Evolutionary conservation across 2,888 invertebrate species (phyloP).

Genomic region (Cephalotes varians): DNA sequence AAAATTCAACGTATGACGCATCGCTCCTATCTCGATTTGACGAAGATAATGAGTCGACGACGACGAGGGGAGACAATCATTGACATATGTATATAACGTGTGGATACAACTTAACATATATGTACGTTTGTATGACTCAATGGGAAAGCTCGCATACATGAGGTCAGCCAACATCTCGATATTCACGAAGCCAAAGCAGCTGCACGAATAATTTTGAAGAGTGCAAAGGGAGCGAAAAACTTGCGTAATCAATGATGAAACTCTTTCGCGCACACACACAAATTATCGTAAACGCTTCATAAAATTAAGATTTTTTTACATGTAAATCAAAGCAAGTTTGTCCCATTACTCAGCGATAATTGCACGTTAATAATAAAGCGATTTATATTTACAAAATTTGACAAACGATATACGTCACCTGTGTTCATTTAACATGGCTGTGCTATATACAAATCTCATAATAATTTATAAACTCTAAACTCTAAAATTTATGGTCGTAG

Average conservation of each 20-base stretch:
- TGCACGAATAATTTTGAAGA: constrained; percentile 24
- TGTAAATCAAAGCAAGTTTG: background rate
- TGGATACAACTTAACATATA: constrained; percentile 49
- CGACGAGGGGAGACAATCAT: constrained; percentile 47
- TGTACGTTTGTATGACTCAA: constrained; percentile 72
- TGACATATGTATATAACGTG: constrained; percentile 60
- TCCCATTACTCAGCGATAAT: constrained; percentile 5
- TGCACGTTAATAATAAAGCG: constrained; percentile 20
- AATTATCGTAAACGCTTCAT: background rate
- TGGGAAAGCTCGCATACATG: constrained; percentile 75
- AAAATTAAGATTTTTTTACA: background rate
- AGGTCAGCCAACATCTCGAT: constrained; percentile 62
- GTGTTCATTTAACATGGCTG: background rate
- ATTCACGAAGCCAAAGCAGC: constrained; percentile 49
- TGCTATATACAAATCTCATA: background rate
- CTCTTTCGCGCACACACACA: background rate
- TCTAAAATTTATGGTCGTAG: constrained; percentile 19
- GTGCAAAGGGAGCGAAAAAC: constrained; percentile 1
- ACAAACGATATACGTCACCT: background rate
- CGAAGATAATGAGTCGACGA: constrained; percentile 69
- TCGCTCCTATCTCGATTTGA: constrained; percentile 67
- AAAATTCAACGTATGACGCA: constrained; percentile 66
- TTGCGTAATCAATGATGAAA: background rate
- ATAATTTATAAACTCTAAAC: constrained; percentile 19
- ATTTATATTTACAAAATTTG: constrained; percentile 34